These are phyloP conservation scores for Athalia cordata DNA, from an alignment of 2,888 invertebrate species.

Conservation along the genomic window DNA sequence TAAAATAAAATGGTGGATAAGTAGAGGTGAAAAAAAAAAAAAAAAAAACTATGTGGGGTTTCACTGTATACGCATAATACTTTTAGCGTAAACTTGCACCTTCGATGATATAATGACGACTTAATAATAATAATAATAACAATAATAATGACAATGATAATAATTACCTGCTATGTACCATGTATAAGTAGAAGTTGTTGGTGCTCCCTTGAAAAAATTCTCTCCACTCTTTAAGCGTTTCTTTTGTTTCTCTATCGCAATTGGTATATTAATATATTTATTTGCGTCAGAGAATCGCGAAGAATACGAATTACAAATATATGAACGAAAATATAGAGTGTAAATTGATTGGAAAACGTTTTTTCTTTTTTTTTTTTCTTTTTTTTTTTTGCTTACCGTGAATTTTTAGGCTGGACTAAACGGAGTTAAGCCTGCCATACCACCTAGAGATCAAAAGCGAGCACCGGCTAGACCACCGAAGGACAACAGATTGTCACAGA, in stretches of 20 bases:
- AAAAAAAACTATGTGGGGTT: neutral
- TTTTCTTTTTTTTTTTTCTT: neutral
- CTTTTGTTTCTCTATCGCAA: too few species aligned
- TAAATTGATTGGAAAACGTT: conserved; percentile 52
- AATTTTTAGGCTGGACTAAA: conserved; percentile 70
- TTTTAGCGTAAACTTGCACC: too few species aligned
- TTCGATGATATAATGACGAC: neutral
- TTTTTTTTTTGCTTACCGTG: conserved; percentile 49
- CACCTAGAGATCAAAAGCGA: conserved; percentile 82
- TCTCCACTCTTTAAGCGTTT: neutral
- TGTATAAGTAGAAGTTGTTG: neutral
- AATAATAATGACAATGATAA: too few species aligned
- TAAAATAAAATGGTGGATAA: too few species aligned
- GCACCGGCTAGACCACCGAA: conserved; percentile 79
- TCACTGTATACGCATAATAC: too few species aligned
- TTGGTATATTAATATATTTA: too few species aligned
- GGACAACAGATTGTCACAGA: conserved; percentile 78
- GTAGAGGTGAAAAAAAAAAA: neutral
- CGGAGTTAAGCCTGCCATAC: conserved; percentile 77
- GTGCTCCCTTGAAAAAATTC: neutral
- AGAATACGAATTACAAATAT: neutral
- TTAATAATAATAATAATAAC: neutral
- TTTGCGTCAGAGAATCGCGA: neutral
- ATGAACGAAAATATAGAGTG: conserved; percentile 28
- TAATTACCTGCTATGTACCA: neutral